Base-by-base conservation (phyloP, 2,797 vertebrate genomes). In the Mormyrus hasselquistii region DNA sequence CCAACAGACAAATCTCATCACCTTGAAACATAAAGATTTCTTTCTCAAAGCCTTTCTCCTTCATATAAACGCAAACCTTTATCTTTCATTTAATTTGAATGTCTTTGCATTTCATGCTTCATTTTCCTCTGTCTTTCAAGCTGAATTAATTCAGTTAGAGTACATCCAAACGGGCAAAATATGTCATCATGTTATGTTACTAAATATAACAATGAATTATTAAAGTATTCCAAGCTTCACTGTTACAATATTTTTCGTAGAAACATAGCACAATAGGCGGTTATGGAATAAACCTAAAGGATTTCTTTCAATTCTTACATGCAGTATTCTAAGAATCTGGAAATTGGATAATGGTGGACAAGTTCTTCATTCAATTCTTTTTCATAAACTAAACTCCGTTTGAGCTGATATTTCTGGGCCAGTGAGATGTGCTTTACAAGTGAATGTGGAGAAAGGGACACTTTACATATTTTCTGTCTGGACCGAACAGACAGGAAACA, bases 401-500 rank as follows among this genome's bases (percentile, higher is more conserved):
- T 88, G 59, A 52, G 38, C 22, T 47, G 53, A 8, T 6, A 87
- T 87, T 88, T 47, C 87, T 49, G n/a, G 25, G 69, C 34, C 84
- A 59, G 76, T 16, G 4, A 89, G 73, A 62, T 50, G 65, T 38
- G n/a, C 55, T 87, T 90, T 87, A 57, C 47, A n/a, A 34, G 25
- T 12, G 87, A 88, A 59, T 82, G 83, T 1, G n/a, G 52, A 91
- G 57, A 83, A 41, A 89, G 12, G 38, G 85, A 87, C 16, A 55
- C 25, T 12, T 41, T 50, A 47, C 85, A 89, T 25, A 88, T 82
- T 83, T 84, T 41, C 73, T 87, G 89, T 90, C 79, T 89, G 89
- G 87, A 90, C 62, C 79, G 59, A 89, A 88, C 88, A 88, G 90
- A 87, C 90, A 82, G 87, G 89, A 91, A 91, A 79, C 79, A 87